Base-by-base conservation (phyloP, 2,888 invertebrate species). In the Pristionchus arcanus region DNA sequence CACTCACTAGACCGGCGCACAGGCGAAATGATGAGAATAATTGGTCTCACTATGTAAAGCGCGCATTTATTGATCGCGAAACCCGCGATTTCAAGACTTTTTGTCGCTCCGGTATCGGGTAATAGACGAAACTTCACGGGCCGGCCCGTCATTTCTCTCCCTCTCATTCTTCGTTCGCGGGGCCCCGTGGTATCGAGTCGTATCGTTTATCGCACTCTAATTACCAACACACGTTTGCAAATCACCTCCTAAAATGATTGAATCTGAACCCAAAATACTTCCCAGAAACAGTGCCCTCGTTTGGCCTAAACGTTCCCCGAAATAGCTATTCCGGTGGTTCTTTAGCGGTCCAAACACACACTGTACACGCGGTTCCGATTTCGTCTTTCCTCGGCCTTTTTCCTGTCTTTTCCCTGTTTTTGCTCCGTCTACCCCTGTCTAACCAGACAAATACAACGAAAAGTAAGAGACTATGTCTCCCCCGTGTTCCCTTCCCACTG, bases 311-410 rank as follows among this genome's bases (percentile, higher is more conserved):
- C 63, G n/a, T n/a, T 63, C n/a, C 63, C n/a, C 63, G n/a, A 63
- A 63, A 63, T 63, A 63, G 63, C 19, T 25, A 4, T n/a, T 63
- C 25, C 63, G 0, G 42, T 13, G 11, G n/a, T 1, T n/a, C n/a
- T 63, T 5, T 63, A 63, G 21, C 63, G 25, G 63, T 63, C 63
- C 63, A 63, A 55, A 63, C 63, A n/a, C 5, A 63, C 5, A n/a
- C 68, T 71, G 68, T 71, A 31, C 63, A 63, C 68, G 68, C 28
- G 68, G 28, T 71, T 71, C 68, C 68, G 68, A 31, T 71, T 71
- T 71, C 68, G 63, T 15, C 63, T 31, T 71, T 71, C 28, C n/a
- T 66, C 11, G 7, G 68, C 15, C 21, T 31, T 16, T 19, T 7
- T 71, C 31, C 31, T 31, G 34, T 19, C 28, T 71, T 16, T 31